Evolutionary conservation across 2,797 vertebrate genomes (phyloP).

Genomic region (Muraenolepis orangiensis): DNA sequence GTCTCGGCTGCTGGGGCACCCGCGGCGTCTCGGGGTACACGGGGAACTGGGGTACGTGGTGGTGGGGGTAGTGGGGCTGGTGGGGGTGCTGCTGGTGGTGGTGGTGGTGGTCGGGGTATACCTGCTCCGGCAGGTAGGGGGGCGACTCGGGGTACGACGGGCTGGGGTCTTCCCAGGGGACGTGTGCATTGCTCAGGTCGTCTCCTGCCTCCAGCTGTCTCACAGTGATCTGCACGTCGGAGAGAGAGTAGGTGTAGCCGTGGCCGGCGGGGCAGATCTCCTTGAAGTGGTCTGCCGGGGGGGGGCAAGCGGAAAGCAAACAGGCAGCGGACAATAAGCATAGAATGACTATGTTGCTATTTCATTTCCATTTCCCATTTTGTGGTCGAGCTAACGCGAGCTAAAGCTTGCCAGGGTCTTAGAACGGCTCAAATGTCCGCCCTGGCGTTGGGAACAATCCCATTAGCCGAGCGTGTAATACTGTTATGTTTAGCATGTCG

Average conservation of each 20-base stretch:
- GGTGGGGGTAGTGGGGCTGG: conserved; percentile 37
- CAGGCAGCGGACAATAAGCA: conserved; percentile 24
- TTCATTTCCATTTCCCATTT: background rate
- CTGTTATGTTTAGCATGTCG: conserved; percentile 42
- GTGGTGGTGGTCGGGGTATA: background rate
- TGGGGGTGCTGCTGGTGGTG: background rate
- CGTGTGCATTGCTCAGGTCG: conserved; percentile 71
- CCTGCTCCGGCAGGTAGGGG: conserved; percentile 25
- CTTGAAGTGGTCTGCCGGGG: conserved; percentile 73
- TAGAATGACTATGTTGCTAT: background rate
- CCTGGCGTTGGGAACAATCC: conserved; percentile 44
- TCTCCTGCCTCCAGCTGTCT: conserved; percentile 84
- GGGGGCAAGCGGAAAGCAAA: conserved; percentile 28
- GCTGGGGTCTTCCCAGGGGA: conserved; percentile 57
- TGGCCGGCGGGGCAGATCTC: conserved; percentile 81
- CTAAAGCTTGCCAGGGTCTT: conserved; percentile 40
- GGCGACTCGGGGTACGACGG: conserved; percentile 36
- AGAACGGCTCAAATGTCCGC: conserved; percentile 44
- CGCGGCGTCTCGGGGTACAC: conserved; percentile 14
- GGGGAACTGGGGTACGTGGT: conserved; percentile 39
- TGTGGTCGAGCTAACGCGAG: conserved; percentile 21
- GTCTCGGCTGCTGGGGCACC: conserved; percentile 35
- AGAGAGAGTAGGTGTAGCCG: conserved; percentile 77
- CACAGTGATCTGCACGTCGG: conserved; percentile 77
- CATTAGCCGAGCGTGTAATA: conserved; percentile 51